These are phyloP conservation scores for Tipula confusa DNA, from an alignment of 2,888 invertebrate species.

Conservation along the genomic window DNA sequence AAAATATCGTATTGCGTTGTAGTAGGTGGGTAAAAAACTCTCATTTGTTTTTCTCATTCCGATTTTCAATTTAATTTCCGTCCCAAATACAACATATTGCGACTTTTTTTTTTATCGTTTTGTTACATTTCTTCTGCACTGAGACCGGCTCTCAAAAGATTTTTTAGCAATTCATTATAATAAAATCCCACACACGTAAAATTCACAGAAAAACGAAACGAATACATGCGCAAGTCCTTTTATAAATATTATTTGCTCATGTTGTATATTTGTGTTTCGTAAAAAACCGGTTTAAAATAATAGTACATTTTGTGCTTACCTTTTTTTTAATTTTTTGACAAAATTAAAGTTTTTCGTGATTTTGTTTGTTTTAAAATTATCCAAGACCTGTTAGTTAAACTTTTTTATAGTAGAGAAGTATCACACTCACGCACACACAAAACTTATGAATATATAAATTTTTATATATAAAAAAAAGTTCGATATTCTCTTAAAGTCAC, in stretches of 20 bases:
- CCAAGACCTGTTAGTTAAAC: neutral
- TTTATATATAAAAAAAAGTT: neutral
- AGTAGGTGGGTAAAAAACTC: slow-evolving; percentile 7
- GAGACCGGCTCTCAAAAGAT: neutral
- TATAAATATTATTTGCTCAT: neutral
- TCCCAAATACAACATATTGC: neutral
- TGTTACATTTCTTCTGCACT: neutral
- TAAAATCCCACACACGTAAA: neutral
- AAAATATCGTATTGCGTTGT: neutral
- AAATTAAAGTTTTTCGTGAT: no score
- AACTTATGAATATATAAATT: neutral
- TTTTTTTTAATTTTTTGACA: neutral
- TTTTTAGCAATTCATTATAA: neutral
- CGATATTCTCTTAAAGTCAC: neutral
- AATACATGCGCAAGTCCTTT: slow-evolving; percentile 8
- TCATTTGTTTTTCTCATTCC: slow-evolving; percentile 4
- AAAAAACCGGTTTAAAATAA: neutral
- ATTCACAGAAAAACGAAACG: neutral
- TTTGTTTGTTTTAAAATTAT: neutral
- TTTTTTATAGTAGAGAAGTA: neutral
- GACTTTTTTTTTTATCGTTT: neutral
- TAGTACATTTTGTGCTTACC: neutral
- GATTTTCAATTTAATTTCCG: neutral
- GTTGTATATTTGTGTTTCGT: neutral
- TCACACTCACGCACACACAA: neutral